phyloP scores from a whole-genome alignment of 2,888 invertebrate species.

The Cephus nigrinus region DNA sequence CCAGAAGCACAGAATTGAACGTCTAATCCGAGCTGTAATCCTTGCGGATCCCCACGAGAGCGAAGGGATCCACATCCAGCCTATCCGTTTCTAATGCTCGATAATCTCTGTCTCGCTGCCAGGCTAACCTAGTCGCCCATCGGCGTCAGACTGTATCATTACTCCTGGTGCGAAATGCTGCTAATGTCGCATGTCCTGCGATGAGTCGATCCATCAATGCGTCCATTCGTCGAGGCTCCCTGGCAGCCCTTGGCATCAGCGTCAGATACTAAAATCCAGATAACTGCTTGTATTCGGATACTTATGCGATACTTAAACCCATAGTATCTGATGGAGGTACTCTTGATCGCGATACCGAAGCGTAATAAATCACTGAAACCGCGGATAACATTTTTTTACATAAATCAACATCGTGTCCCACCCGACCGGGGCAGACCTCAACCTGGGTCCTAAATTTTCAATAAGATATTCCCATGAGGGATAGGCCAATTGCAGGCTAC shows the following conservation, averaged over 20 bases:
- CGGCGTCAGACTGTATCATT: conserved; percentile 53
- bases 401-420: no score
- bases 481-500: not conserved
- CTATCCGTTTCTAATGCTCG: conserved; percentile 51
- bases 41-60: conserved; percentile 46
- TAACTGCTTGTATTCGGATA: not conserved
- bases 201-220: not conserved
- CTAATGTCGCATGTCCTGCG: conserved; percentile 39
- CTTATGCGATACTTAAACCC: not conserved
- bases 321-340: not conserved
- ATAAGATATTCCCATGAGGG: no score
- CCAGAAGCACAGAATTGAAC: conserved; percentile 43
- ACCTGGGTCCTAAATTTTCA: no score
- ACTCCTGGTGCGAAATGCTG: conserved; percentile 45
- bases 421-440: no score
- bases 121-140: conserved; percentile 33
- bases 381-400: no score
- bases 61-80: conserved; percentile 35
- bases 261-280: not conserved
- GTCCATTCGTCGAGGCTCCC: not conserved
- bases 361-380: not conserved
- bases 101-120: conserved; percentile 38
- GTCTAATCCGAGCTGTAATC: conserved; percentile 53
- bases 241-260: not conserved
- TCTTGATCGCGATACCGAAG: not conserved